Base-by-base conservation (phyloP, 92 coral and sea anemone species). In the Pocillopora grandis region DNA sequence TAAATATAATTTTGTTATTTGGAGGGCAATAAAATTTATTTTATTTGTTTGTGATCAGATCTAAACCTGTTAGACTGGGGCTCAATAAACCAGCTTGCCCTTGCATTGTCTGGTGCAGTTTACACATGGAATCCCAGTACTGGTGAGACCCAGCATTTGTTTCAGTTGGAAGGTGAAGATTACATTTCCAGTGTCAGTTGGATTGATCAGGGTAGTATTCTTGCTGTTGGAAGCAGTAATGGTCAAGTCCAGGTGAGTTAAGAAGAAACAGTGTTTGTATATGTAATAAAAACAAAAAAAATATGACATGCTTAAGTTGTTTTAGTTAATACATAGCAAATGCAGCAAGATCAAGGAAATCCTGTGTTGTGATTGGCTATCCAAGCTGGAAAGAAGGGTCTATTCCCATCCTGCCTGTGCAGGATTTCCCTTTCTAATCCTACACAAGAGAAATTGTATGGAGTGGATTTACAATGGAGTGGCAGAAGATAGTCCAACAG, bases 11-110 rank as follows among this genome's bases (percentile, higher is more conserved):
- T 42, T 7, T 42, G 52, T 42, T 42, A 42, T 42, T 42, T 42
- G 31, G 5, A 42, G 52, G 52, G 4, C 52, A 42, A 42, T 42
- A 3, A 0, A 7, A 42, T 42, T 42, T 42, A 49, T 9, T 79
- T 58, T 80, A 18, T 12, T 63, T 48, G 15, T 12, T 2, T 80
- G 70, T 19, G 17, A 55, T 52, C 71, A 96, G 99, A 96, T 94
- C 92, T 96, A 66, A 96, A 96, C 72, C 81, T 96, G 83, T 70
- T 96, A 33, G 99, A 96, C 80, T 96, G 99, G 99, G 98, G 99
- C 60, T 82, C 73, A 52, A 83, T 87, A 42, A 91, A 96, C 84
- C 89, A 90, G 81, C 84, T 96, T 20, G 97, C 95, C 49, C 80
- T 96, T 57, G 95, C 95, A 37, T 90, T 96, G 37, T 93, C 90